Evolutionary conservation across 2,797 vertebrate genomes (phyloP).

Genomic region (Channa striata): DNA sequence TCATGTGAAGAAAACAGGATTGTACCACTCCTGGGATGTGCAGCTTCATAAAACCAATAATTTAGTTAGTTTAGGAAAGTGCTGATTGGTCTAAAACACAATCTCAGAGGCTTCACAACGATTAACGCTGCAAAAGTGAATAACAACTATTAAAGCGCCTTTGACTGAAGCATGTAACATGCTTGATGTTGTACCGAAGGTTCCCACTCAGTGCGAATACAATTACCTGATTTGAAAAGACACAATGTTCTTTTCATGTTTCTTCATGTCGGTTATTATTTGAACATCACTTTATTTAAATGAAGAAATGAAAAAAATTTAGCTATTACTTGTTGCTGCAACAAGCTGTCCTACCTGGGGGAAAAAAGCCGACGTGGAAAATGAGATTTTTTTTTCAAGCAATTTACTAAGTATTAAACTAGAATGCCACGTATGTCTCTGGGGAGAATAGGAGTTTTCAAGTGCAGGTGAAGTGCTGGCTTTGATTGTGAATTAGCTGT

Average conservation of each 20-base stretch:
- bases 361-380: constrained; percentile 19
- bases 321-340: neutral
- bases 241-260: neutral
- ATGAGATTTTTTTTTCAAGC: constrained; percentile 44
- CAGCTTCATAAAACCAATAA: neutral
- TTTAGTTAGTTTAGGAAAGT: neutral
- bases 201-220: neutral
- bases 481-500: constrained; percentile 54
- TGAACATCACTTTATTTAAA: constrained; percentile 8
- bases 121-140: neutral
- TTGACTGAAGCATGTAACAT: neutral
- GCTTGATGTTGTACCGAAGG: neutral
- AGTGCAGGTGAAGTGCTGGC: constrained; percentile 44
- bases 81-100: neutral
- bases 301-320: neutral
- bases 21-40: neutral
- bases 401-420: constrained; percentile 42
- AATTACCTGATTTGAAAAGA: constrained; percentile 1
- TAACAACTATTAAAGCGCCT: neutral
- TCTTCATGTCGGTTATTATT: neutral
- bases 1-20: neutral
- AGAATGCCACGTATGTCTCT: constrained; percentile 48
- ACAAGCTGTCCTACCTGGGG: neutral
- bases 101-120: neutral
- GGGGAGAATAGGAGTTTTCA: constrained; percentile 36